Percentiles rank a stretch among this genome's conserved stretches.
Conservation (phyloP, 1,140 invertebrate genomes). For the Periplaneta americana region DNA sequence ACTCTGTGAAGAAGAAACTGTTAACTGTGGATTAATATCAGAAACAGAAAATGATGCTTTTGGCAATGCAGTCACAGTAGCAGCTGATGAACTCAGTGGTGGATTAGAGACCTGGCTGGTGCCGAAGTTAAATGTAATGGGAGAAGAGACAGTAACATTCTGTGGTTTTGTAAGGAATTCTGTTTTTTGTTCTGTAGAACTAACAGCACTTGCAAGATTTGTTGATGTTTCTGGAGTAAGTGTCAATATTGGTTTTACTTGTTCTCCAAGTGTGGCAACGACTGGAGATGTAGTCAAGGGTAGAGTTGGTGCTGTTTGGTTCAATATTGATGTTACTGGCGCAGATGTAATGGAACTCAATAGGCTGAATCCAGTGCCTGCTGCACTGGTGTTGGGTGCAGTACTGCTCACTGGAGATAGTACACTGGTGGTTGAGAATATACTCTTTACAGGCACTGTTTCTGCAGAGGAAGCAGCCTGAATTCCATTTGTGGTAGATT, state of each 20-base stretch:
- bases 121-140: neutral
- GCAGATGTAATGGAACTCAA: neutral
- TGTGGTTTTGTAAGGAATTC: neutral
- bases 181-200: neutral
- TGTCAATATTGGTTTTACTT: neutral
- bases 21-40: neutral
- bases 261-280: neutral
- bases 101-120: neutral
- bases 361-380: neutral
- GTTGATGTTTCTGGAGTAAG: neutral
- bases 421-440: neutral
- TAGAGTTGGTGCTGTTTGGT: neutral
- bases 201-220: neutral
- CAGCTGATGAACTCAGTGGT: neutral
- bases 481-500: too few relatives aligned
- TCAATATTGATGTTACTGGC: neutral
- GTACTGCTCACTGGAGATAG: neutral
- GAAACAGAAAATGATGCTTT: neutral
- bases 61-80: neutral
- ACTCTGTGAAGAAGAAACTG: neutral
- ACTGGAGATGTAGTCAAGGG: neutral
- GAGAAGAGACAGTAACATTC: neutral
- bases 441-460: neutral
- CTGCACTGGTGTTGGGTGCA: neutral
- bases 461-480: neutral